phyloP scores from a whole-genome alignment of 2,113 vertebrate species.

The Calyptommatus sinebrachiatus region DNA sequence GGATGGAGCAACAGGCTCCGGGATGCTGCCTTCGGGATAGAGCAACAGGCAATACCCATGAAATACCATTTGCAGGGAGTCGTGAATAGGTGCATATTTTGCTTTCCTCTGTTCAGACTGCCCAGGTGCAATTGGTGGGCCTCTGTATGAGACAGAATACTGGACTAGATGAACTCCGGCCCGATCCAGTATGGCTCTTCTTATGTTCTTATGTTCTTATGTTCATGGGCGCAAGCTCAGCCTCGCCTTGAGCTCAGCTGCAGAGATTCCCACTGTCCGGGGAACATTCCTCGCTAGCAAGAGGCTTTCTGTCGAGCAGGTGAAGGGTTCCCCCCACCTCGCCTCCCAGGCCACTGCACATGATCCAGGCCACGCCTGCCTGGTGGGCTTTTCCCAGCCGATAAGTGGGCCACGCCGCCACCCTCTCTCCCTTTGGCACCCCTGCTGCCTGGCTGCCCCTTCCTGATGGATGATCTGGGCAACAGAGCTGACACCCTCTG shows the following conservation, averaged over 20 bases:
- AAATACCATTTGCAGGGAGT: too few species aligned
- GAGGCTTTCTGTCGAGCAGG: background rate
- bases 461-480: slow-evolving; percentile 41
- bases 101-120: too few species aligned
- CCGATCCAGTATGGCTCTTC: too few species aligned
- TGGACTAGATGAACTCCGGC: too few species aligned
- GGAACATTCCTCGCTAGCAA: background rate
- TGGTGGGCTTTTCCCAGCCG: background rate
- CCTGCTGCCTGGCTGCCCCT: background rate
- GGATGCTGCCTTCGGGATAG: too few species aligned
- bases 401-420: slow-evolving; percentile 2
- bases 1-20: too few species aligned
- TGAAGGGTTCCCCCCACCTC: background rate
- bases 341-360: background rate
- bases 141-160: too few species aligned
- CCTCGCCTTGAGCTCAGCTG: background rate
- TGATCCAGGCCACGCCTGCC: background rate
- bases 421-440: slow-evolving; percentile 22
- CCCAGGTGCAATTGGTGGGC: too few species aligned
- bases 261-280: background rate
- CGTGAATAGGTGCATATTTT: too few species aligned
- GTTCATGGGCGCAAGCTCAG: too few species aligned
- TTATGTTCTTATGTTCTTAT: too few species aligned
- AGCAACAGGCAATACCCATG: too few species aligned
- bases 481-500: slow-evolving; percentile 73